Base-by-base conservation (phyloP, 92 coral and sea anemone species). In the Phenganax stokvisi region DNA sequence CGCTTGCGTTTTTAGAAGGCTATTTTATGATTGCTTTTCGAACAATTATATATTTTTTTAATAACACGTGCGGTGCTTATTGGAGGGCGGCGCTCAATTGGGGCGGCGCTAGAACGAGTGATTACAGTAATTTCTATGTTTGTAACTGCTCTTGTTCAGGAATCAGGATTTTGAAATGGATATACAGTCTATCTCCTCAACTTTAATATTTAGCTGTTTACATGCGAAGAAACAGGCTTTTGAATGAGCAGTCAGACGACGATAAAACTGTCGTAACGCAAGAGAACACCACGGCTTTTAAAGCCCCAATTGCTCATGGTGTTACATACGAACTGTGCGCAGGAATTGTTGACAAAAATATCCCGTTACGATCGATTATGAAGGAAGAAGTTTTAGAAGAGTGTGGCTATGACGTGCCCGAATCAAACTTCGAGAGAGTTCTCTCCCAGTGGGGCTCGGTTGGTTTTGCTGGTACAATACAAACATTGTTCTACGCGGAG, bases 311-410 rank as follows among this genome's bases (percentile, higher is more conserved):
- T 47, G 75, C 78, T 57, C 85, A 84, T 54, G 98, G 97, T 28
- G 87, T 96, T 16, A 96, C 99, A 12, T 96, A 92, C 67, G 99
- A 96, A 89, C 86, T 96, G 7, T 96, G 99, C 84, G 99, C 99
- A 6, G 99, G 99, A 71, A 96, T 96, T 52, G 86, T 96, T 17
- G 99, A 96, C 70, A 87, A 96, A 83, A 87, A 96, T 56, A 75
- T 89, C 54, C 85, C 90, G 55, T 87, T 90, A 12, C 82, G 75
- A 67, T 57, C 91, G 9, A 56, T 92, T 29, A 88, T 93, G 94
- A 90, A 88, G 67, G 96, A 92, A 79, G 99, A 96, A 82, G 82
- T 96, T 17, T 80, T 96, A 3, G 99, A 96, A 80, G 99, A 96
- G 77, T 96, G 99, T 82, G 99, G 99, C 31, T 96, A 96, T 75